phyloP scores from a whole-genome alignment of 1,140 invertebrate genomes.

The Carposina sasakii region DNA sequence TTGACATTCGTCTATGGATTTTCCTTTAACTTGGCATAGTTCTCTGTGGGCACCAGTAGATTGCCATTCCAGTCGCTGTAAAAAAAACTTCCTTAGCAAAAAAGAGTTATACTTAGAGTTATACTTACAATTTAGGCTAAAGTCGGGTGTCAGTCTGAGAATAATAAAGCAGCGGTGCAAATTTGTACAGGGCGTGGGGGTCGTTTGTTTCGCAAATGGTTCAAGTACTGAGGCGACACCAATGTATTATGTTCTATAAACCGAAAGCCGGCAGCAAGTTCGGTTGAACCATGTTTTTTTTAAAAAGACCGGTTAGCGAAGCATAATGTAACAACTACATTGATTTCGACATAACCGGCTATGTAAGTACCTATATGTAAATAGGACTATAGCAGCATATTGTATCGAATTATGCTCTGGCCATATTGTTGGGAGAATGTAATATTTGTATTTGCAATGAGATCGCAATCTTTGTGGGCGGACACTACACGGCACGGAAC shows the following conservation, averaged over 20 bases:
- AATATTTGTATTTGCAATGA: background rate
- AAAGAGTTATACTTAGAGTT: slow-evolving; percentile 11
- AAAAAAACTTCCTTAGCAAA: slow-evolving; percentile 20
- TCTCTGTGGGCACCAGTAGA: slow-evolving; percentile 86
- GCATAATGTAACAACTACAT: too few species aligned
- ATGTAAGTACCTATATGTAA: too few species aligned
- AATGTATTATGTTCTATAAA: background rate
- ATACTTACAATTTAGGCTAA: background rate
- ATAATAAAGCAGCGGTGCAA: slow-evolving; percentile 7
- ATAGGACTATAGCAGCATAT: background rate
- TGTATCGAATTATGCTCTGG: background rate
- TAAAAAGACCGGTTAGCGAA: too few species aligned
- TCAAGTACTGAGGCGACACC: slow-evolving; percentile 5
- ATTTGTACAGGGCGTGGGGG: slow-evolving; percentile 13
- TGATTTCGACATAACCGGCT: slow-evolving; percentile 1
- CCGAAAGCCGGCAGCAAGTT: background rate
- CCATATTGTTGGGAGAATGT: slow-evolving; percentile 1
- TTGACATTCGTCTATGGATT: slow-evolving; percentile 92
- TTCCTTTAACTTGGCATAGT: slow-evolving; percentile 91
- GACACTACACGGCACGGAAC: slow-evolving; percentile 1
- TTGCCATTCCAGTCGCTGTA: slow-evolving; percentile 87
- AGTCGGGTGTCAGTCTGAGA: slow-evolving; percentile 1
- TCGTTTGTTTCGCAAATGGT: slow-evolving; percentile 24
- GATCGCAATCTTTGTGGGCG: slow-evolving; percentile 5
- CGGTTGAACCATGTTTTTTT: too few species aligned